Percentiles rank a stretch among this genome's conserved stretches.
These are phyloP conservation scores for Sylvicapra grimmia DNA, from an alignment of 2,113 vertebrate genomes.

Conservation along the genomic window DNA sequence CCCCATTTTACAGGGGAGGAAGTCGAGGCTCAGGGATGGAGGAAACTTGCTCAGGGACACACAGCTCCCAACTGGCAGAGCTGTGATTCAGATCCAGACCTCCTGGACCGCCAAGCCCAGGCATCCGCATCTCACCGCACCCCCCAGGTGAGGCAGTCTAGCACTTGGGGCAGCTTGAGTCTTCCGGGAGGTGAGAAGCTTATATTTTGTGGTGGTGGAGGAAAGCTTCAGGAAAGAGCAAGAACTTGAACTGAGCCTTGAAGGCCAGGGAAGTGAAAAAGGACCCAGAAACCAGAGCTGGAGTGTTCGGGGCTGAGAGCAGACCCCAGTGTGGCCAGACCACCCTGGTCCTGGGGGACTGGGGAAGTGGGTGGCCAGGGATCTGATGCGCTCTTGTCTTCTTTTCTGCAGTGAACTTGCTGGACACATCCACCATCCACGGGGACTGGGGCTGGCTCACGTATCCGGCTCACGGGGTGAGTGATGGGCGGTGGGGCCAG, in stretches of 20 bases:
- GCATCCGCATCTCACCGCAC: background rate
- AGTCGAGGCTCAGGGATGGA: background rate
- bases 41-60: background rate
- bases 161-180: background rate
- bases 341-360: background rate
- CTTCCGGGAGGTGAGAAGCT: background rate
- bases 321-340: background rate
- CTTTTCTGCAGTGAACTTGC: slow-evolving; percentile 89
- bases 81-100: background rate
- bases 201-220: background rate
- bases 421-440: slow-evolving; percentile 89
- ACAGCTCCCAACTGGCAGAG: background rate
- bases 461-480: slow-evolving; percentile 93
- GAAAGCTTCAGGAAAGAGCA: background rate
- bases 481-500: slow-evolving; percentile 58
- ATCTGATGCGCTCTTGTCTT: slow-evolving; percentile 42
- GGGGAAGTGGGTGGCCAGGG: background rate
- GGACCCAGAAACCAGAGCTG: background rate
- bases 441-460: slow-evolving; percentile 99
- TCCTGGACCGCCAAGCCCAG: background rate
- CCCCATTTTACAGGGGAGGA: background rate
- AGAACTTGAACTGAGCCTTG: background rate
- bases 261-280: background rate
- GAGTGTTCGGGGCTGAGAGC: background rate
- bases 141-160: too few relatives aligned